Evolutionary conservation across 2,797 vertebrate genomes (phyloP).

Genomic region (Macropodus opercularis): DNA sequence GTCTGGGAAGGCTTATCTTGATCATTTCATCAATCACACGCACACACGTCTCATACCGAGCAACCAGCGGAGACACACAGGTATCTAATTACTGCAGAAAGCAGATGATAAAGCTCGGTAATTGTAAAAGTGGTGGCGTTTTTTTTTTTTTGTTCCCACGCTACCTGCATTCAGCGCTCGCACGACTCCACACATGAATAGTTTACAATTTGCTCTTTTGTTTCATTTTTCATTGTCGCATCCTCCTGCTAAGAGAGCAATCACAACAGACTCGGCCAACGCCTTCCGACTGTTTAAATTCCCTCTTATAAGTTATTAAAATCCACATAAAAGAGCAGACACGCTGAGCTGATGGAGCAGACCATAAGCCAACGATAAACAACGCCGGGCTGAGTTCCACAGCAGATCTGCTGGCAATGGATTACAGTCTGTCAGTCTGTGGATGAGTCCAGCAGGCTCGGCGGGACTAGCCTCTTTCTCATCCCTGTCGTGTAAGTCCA

Average conservation of each 20-base stretch:
- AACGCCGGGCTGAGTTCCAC: slow-evolving; percentile 15
- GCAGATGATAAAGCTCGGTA: slow-evolving; percentile 5
- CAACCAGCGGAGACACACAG: slow-evolving; percentile 15
- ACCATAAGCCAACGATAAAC: slow-evolving; percentile 25
- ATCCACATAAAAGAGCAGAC: slow-evolving; percentile 30
- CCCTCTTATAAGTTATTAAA: slow-evolving; percentile 51
- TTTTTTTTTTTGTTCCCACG: slow-evolving; percentile 1
- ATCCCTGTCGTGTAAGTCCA: slow-evolving; percentile 30
- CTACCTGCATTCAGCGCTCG: slow-evolving; percentile 22
- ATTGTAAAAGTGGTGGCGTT: slow-evolving; percentile 18
- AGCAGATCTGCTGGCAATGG: slow-evolving; percentile 7
- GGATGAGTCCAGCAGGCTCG: slow-evolving; percentile 10
- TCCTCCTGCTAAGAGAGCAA: slow-evolving; percentile 35
- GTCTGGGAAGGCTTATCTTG: slow-evolving; percentile 44
- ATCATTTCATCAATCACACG: slow-evolving; percentile 40
- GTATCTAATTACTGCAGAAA: slow-evolving; percentile 23
- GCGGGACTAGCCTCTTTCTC: not conserved
- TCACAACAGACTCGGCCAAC: slow-evolving; percentile 20
- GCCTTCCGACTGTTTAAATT: slow-evolving; percentile 40
- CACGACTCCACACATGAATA: slow-evolving; percentile 34
- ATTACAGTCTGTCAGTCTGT: slow-evolving; percentile 22
- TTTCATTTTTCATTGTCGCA: slow-evolving; percentile 49
- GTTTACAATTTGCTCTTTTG: slow-evolving; percentile 48
- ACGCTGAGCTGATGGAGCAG: slow-evolving; percentile 21
- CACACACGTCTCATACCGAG: slow-evolving; percentile 1